Percentiles rank a stretch among this genome's conserved stretches.
phyloP scores from a whole-genome alignment of 2,113 vertebrate species.

The Melanostigma gelatinosum region DNA sequence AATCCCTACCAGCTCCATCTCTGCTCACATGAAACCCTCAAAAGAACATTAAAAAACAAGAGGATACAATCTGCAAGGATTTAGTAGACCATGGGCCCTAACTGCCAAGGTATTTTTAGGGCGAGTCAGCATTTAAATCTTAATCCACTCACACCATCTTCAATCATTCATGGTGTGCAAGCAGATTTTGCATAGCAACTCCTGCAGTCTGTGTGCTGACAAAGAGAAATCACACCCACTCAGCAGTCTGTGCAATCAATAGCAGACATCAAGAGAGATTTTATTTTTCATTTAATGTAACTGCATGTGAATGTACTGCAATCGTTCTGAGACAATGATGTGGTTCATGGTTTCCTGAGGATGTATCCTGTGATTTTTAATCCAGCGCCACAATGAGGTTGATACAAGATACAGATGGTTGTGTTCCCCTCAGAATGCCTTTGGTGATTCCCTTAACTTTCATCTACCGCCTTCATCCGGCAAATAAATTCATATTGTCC shows the following conservation, averaged over 20 bases:
- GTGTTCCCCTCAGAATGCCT: too few relatives aligned
- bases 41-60: not conserved
- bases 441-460: too few relatives aligned
- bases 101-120: not conserved
- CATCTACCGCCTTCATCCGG: too few relatives aligned
- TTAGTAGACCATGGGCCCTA: not conserved
- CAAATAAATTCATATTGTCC: too few relatives aligned
- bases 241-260: constrained; percentile 23
- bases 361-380: too few relatives aligned
- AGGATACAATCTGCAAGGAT: not conserved
- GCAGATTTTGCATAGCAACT: not conserved
- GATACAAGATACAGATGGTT: too few relatives aligned
- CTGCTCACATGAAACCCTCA: not conserved
- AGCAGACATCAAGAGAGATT: not conserved
- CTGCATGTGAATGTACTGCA: not conserved
- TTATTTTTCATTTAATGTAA: not conserved
- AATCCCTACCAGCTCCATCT: not conserved
- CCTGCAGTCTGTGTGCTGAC: constrained; percentile 28
- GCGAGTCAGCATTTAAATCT: not conserved
- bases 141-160: not conserved
- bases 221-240: not conserved
- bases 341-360: too few relatives aligned
- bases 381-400: too few relatives aligned
- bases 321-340: not conserved
- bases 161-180: not conserved